Base-by-base conservation (phyloP, 2,113 vertebrate species). In the Alectura lathami region DNA sequence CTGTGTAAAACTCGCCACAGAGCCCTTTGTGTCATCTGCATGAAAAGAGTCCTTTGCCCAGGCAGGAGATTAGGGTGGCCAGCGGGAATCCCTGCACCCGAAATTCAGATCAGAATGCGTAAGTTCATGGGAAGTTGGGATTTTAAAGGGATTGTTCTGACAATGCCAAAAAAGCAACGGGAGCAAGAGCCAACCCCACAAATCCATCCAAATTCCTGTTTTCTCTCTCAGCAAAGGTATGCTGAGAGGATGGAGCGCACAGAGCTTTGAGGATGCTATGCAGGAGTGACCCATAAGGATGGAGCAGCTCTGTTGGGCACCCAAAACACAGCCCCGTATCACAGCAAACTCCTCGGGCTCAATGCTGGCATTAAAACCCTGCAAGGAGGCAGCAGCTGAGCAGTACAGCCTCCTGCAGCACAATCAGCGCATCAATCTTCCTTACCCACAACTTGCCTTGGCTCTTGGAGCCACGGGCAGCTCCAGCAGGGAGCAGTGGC, bases 1-100 rank as follows among this genome's bases (percentile, higher is more conserved):
- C 96, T 96, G 85, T 93, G 88, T 83, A 95, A 95, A 96, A 95
- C 91, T 76, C 23, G 36, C 91, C 92, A 94, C 93, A 50, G 86
- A 96, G 62, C 92, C 90, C 89, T 96, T 97, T 96, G 94, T 96
- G 86, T 85, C 77, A 93, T 77, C 92, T 82, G 86, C 57, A 72
- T 91, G 88, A 96, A 95, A 95, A 88, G 93, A 91, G 91, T 91
- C 95, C 72, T 96, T 95, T 96, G 86, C 91, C 91, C 83, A 88
- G 66, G 85, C 75, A 0, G 63, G 93, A 97, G 94, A 97, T 96
- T 97, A 97, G 86, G 83, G 87, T 91, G 89, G 66, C 88, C 95
- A 97, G 96, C 94, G 18, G 96, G 96, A 85, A 96, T 97, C 96
- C 93, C 81, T 78, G 96, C 94, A 96, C 94, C 94, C 94, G 90